Conservation (phyloP, 2,113 vertebrate genomes). For the Ploceus nigricollis region DNA sequence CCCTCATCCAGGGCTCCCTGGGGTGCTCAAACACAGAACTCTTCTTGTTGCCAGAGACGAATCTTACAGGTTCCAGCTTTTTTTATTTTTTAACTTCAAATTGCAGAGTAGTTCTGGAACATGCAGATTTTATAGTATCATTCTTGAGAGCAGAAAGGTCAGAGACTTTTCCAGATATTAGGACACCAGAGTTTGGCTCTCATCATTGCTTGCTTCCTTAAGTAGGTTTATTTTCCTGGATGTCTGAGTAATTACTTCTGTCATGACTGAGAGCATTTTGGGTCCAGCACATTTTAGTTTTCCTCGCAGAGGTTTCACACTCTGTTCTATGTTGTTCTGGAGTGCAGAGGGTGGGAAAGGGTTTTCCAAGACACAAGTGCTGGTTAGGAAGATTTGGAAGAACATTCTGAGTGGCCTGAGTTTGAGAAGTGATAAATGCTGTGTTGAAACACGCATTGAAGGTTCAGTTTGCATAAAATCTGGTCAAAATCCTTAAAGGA, state of each 20-base stretch:
- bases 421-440: rapidly evolving
- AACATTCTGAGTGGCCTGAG: rapidly evolving
- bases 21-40: background rate
- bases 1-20: background rate
- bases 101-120: background rate
- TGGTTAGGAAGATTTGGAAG: background rate
- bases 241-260: background rate
- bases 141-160: background rate
- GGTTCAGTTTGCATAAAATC: background rate
- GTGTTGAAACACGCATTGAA: background rate
- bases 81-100: background rate
- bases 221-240: background rate
- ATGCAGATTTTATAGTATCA: background rate
- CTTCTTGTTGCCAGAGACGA: background rate
- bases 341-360: background rate
- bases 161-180: background rate
- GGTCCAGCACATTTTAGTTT: background rate
- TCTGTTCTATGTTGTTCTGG: background rate
- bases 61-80: background rate
- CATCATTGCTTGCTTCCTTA: background rate
- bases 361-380: background rate
- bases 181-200: background rate
- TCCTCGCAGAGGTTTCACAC: rapidly evolving
- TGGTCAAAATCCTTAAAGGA: background rate
- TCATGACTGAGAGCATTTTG: background rate